Conservation (phyloP, 2,888 invertebrate genomes). For the Tiphia femorata region DNA sequence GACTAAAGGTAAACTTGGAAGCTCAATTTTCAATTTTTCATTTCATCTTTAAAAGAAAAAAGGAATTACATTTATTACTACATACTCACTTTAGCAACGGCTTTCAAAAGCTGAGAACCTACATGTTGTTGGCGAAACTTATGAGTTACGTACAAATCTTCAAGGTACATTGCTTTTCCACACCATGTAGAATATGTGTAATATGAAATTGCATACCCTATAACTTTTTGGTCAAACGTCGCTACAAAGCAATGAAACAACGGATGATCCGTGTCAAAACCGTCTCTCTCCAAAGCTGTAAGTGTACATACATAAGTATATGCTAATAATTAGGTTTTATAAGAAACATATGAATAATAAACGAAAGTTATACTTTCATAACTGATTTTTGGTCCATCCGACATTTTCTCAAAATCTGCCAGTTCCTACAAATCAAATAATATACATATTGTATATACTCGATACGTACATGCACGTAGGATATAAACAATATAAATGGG, state of each 20-base stretch:
- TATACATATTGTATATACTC: conserved; percentile 3
- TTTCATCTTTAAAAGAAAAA: no score
- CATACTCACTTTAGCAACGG: conserved; percentile 76
- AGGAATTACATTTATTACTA: no score
- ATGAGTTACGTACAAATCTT: conserved; percentile 86
- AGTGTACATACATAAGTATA: not conserved
- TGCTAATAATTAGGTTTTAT: no score
- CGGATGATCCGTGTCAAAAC: conserved; percentile 76
- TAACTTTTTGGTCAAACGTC: conserved; percentile 69
- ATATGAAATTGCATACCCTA: conserved; percentile 87
- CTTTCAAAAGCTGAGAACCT: conserved; percentile 76
- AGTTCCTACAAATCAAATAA: conserved; percentile 74
- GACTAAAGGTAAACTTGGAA: no score
- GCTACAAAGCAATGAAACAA: conserved; percentile 82
- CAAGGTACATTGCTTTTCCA: conserved; percentile 84
- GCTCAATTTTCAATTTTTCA: no score
- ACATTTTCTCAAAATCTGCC: conserved; percentile 83
- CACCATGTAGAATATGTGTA: conserved; percentile 89
- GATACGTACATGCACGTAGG: no score
- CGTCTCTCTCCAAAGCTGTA: conserved; percentile 78
- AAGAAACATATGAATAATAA: not conserved
- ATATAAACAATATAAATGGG: conserved; percentile 2
- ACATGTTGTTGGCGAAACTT: conserved; percentile 76
- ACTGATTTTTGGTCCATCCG: conserved; percentile 78
- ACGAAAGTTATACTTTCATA: conserved; percentile 70